phyloP scores from a whole-genome alignment of 2,113 vertebrate species.

The Ochotona curzoniae region DNA sequence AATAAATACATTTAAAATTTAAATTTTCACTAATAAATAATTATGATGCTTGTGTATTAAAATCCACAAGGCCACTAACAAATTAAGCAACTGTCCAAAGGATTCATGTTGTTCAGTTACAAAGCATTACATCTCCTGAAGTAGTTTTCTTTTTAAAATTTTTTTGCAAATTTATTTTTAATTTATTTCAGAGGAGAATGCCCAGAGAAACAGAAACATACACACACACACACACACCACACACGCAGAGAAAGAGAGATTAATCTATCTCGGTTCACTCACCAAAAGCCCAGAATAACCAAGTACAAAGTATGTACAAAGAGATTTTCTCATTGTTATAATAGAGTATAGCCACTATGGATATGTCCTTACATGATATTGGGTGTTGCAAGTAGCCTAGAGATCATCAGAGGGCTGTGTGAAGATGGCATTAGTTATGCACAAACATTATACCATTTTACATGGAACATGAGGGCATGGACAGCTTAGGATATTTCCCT shows the following conservation, averaged over 20 bases:
- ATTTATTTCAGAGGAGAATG: too few relatives aligned
- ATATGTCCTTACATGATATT: too few relatives aligned
- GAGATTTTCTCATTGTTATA: background rate
- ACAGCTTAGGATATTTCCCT: background rate
- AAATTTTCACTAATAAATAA: background rate
- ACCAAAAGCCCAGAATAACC: too few relatives aligned
- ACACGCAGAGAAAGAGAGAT: too few relatives aligned
- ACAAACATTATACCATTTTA: background rate
- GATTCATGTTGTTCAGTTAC: background rate
- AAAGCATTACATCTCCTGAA: background rate
- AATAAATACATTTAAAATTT: background rate
- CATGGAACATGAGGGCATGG: background rate
- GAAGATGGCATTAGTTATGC: background rate
- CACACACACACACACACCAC: too few relatives aligned
- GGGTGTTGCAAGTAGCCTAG: background rate
- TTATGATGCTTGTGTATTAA: background rate
- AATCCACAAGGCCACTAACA: background rate
- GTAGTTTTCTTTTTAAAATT: background rate
- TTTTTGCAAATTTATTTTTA: too few relatives aligned
- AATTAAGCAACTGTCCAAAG: background rate
- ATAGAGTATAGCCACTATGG: background rate
- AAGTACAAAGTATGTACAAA: background rate
- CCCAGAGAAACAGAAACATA: too few relatives aligned
- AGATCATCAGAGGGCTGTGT: background rate
- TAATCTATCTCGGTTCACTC: too few relatives aligned